Conservation (phyloP, 2,113 vertebrate species). For the Corvus hawaiiensis region DNA sequence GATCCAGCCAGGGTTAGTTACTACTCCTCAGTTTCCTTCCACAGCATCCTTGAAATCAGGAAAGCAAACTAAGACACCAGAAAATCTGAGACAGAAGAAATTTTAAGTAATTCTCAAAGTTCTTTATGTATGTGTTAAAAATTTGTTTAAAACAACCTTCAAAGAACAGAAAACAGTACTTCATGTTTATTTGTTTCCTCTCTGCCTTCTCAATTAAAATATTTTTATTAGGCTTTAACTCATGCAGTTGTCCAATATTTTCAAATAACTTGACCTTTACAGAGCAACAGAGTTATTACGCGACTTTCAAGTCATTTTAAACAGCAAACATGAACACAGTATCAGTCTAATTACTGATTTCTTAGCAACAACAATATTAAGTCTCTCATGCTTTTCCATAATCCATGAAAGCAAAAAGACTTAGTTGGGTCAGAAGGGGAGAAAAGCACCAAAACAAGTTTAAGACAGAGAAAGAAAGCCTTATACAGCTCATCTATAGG, state of each 20-base stretch:
- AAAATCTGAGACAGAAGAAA: background rate
- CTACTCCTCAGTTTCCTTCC: background rate
- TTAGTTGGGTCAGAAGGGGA: background rate
- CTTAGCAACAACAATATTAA: background rate
- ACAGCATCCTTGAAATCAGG: background rate
- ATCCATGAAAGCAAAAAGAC: background rate
- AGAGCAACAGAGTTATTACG: background rate
- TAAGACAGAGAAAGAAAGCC: background rate
- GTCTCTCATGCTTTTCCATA: background rate
- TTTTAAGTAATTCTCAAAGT: background rate
- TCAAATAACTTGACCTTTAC: background rate
- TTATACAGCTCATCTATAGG: background rate
- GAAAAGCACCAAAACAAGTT: background rate
- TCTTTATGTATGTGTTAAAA: background rate
- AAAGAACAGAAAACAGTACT: background rate
- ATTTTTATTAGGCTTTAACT: background rate
- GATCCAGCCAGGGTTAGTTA: background rate
- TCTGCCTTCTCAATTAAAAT: background rate
- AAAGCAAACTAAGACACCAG: background rate
- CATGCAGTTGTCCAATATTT: background rate
- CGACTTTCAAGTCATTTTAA: background rate
- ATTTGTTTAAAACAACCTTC: background rate
- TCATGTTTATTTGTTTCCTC: background rate
- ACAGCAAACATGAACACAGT: background rate
- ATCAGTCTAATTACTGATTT: background rate